phyloP scores from a whole-genome alignment of 64 coral and sea anemone species.

The Hydrozoanthus tunicans region DNA sequence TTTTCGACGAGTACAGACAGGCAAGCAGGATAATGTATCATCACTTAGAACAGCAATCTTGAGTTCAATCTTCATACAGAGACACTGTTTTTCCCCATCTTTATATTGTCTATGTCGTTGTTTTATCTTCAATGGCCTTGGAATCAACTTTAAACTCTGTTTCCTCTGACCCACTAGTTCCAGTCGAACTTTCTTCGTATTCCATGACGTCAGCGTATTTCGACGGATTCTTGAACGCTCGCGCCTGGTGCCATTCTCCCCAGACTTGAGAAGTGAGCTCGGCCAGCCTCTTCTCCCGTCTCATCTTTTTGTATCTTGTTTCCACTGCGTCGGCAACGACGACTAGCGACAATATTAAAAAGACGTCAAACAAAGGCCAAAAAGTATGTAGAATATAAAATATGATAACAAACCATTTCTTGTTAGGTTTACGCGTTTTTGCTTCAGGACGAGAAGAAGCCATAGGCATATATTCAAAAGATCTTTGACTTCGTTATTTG shows the following conservation, averaged over 20 bases:
- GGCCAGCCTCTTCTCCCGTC: conserved; percentile 65
- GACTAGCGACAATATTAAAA: conserved; percentile 22
- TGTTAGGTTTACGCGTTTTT: background rate
- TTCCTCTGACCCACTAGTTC: background rate
- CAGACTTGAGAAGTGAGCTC: conserved; percentile 83
- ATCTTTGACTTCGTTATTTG: too few species aligned
- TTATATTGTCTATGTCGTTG: background rate
- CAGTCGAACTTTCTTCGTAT: background rate
- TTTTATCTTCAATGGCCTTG: background rate
- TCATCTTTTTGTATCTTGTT: conserved; percentile 76
- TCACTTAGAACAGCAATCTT: too few species aligned
- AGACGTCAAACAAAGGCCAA: background rate
- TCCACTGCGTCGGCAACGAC: conserved; percentile 73
- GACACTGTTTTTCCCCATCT: too few species aligned
- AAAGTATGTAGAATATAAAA: background rate
- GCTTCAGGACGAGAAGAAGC: too few species aligned
- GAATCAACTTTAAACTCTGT: background rate
- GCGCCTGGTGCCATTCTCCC: conserved; percentile 89
- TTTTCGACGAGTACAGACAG: too few species aligned
- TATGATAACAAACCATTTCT: background rate
- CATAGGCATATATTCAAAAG: too few species aligned
- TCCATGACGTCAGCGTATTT: conserved; percentile 78
- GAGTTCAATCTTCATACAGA: too few species aligned
- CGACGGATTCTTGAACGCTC: conserved; percentile 60
- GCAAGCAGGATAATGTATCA: too few species aligned